Conservation (phyloP, 2,888 invertebrate genomes). For the Drosophila atripex region DNA sequence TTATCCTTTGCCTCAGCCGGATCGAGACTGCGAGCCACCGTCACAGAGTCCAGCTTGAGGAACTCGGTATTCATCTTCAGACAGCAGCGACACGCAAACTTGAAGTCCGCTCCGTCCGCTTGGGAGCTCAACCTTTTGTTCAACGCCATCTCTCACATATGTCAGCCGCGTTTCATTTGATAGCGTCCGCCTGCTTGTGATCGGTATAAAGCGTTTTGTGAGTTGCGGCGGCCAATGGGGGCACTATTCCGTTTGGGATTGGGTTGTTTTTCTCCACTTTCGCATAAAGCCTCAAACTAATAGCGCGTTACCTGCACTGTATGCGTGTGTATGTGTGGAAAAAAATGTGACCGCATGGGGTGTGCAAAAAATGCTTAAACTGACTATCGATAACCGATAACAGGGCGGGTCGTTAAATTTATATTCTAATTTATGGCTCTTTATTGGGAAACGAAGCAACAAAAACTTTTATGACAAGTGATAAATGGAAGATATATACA, state of each 20-base stretch:
- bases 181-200: slow-evolving; percentile 2
- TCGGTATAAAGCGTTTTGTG: slow-evolving; percentile 6
- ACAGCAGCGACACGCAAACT: slow-evolving; percentile 77
- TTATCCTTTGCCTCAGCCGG: slow-evolving; percentile 30
- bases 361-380: not conserved
- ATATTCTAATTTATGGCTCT: not conserved
- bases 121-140: slow-evolving; percentile 48
- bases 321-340: slow-evolving; percentile 4
- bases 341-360: not conserved
- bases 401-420: slow-evolving; percentile 4
- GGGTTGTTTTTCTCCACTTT: slow-evolving; percentile 35
- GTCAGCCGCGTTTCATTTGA: slow-evolving; percentile 9
- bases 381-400: slow-evolving; percentile 5
- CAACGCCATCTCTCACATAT: slow-evolving; percentile 47
- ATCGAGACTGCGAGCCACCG: slow-evolving; percentile 49
- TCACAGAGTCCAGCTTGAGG: slow-evolving; percentile 67
- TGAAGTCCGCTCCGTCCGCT: slow-evolving; percentile 54
- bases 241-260: not conserved
- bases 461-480: too few species aligned
- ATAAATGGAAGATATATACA: too few species aligned
- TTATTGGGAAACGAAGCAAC: not conserved
- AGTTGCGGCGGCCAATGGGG: not conserved
- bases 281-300: slow-evolving; percentile 17
- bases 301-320: slow-evolving; percentile 4
- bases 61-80: slow-evolving; percentile 76